These are phyloP conservation scores for Drosophila bunnanda DNA, from an alignment of 2,888 invertebrate genomes.

Conservation along the genomic window DNA sequence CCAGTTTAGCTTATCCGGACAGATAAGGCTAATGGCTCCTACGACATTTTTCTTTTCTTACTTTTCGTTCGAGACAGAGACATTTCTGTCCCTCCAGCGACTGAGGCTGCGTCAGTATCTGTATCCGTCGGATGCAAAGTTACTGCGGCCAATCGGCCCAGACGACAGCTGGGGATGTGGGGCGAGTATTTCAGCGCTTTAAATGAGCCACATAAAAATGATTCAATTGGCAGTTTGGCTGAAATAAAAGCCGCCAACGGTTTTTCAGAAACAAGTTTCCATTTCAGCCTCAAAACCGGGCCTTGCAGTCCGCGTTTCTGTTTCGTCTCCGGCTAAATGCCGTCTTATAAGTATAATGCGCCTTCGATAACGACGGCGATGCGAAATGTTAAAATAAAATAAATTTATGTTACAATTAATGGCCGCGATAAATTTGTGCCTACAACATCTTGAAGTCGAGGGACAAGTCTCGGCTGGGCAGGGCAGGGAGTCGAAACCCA, in stretches of 20 bases:
- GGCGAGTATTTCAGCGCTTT: constrained; percentile 66
- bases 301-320: constrained; percentile 41
- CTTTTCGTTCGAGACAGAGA: neutral
- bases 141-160: constrained; percentile 60
- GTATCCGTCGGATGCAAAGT: constrained; percentile 33
- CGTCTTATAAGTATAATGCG: constrained; percentile 75
- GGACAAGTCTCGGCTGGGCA: neutral
- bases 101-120: constrained; percentile 3
- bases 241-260: constrained; percentile 70
- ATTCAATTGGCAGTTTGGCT: constrained; percentile 74
- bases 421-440: constrained; percentile 69
- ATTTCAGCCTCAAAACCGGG: constrained; percentile 18
- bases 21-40: constrained; percentile 43
- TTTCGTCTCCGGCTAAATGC: constrained; percentile 63
- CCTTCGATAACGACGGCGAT: constrained; percentile 68
- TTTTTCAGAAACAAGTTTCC: constrained; percentile 66
- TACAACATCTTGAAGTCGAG: constrained; percentile 66
- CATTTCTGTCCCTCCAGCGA: constrained; percentile 6
- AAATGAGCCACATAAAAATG: constrained; percentile 77
- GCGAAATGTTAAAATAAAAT: constrained; percentile 79
- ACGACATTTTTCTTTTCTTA: constrained; percentile 43
- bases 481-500: constrained; percentile 26
- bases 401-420: constrained; percentile 82
- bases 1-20: constrained; percentile 38
- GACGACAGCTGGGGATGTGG: constrained; percentile 70